Conservation (phyloP, 2,888 invertebrate species). For the Caenorhabditis doughertyi region DNA sequence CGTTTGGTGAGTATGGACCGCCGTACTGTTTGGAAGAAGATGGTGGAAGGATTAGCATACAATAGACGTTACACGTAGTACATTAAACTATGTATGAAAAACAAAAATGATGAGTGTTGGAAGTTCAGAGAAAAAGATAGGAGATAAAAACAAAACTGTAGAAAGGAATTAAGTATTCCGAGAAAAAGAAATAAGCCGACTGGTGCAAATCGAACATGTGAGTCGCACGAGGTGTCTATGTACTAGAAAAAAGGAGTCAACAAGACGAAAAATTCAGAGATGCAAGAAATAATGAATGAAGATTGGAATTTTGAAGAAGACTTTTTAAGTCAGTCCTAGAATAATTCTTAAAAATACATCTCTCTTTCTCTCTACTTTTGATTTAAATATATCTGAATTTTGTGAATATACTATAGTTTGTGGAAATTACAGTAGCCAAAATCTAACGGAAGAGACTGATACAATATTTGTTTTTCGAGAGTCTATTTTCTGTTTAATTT, state of each 20-base stretch:
- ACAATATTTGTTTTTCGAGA: slow-evolving; percentile 23
- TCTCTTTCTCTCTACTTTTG: not conserved
- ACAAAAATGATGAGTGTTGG: not conserved
- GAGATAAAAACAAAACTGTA: not conserved
- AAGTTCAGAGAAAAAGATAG: not conserved
- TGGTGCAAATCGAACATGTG: not conserved
- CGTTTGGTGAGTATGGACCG: slow-evolving; percentile 35
- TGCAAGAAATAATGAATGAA: not conserved
- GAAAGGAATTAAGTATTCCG: not conserved
- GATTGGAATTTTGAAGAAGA: not conserved
- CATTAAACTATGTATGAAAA: not conserved
- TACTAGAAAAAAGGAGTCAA: not conserved
- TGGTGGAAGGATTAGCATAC: slow-evolving; percentile 6
- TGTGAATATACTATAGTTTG: not conserved
- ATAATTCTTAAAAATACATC: not conserved
- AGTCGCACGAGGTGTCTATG: not conserved
- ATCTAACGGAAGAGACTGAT: not conserved
- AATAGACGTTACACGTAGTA: not conserved
- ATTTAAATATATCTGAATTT: not conserved
- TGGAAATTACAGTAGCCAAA: not conserved
- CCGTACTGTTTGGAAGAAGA: slow-evolving; percentile 37
- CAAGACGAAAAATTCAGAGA: not conserved
- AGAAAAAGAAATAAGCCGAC: too few species aligned
- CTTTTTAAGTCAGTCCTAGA: too few species aligned
- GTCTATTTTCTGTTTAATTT: too few species aligned